A percentile compares a stretch with the other conserved stretches of the same genome.
These are phyloP conservation scores for Platygyra sinensis DNA, from an alignment of 64 coral and sea anemone genomes.

Conservation along the genomic window DNA sequence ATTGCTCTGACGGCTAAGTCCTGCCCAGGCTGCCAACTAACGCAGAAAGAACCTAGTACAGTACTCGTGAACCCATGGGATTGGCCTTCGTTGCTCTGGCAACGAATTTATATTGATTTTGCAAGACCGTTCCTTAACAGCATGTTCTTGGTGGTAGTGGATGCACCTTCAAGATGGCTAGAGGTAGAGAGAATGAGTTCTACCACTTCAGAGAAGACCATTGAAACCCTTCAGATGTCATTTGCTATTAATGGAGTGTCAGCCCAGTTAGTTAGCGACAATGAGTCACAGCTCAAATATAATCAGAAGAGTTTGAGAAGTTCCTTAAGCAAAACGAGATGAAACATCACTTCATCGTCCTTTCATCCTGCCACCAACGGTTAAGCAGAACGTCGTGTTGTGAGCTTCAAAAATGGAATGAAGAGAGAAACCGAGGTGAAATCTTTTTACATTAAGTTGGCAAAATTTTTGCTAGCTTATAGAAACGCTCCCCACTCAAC, in stretches of 20 bases:
- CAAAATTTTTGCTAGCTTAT: too few relatives aligned
- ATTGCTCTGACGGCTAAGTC: too few relatives aligned
- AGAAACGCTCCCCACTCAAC: too few relatives aligned
- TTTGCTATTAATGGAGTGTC: slow-evolving; percentile 29
- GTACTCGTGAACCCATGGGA: slow-evolving; percentile 6
- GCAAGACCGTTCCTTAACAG: not conserved
- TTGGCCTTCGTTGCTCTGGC: not conserved
- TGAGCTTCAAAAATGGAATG: too few relatives aligned
- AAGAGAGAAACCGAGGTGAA: too few relatives aligned
- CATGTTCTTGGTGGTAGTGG: not conserved
- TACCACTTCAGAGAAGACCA: slow-evolving; percentile 32
- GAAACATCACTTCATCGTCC: too few relatives aligned
- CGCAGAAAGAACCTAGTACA: not conserved
- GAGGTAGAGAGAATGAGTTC: slow-evolving; percentile 21
- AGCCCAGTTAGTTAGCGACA: not conserved
- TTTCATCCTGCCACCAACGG: too few relatives aligned
- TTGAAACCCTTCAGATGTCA: slow-evolving; percentile 1
- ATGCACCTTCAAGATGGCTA: not conserved
- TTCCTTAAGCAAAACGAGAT: too few relatives aligned
- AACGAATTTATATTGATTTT: slow-evolving; percentile 28
- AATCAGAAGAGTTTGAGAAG: too few relatives aligned
- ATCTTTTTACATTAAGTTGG: too few relatives aligned
- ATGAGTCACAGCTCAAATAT: too few relatives aligned
- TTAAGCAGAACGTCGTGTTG: too few relatives aligned
- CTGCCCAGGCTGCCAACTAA: slow-evolving; percentile 12